Base-by-base conservation (phyloP, 1,140 invertebrate species). In the Drosophila seguyi region DNA sequence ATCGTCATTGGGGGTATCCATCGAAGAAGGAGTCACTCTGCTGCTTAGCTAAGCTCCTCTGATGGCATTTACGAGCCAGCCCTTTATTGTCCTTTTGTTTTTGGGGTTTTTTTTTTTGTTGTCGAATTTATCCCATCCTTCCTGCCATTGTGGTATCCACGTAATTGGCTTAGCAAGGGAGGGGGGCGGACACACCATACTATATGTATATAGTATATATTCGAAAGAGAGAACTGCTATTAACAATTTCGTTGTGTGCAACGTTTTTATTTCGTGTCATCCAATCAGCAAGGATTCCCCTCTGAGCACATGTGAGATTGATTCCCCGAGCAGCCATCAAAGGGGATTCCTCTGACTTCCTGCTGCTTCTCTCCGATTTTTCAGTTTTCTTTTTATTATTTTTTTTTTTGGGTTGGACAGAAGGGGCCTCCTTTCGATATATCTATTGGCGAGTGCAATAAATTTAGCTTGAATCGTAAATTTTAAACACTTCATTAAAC, bases 401-500 rank as follows among this genome's bases (percentile, higher is more conserved):
- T 18, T n/a, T 56, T 13, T 16, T 22, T 27, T 68, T 27, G 3
- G n/a, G 42, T 59, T 63, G 58, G 66, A 60, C 47, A 62, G 42
- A 44, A 16, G 27, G 36, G 25, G 39, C 52, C 44, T 47, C 13
- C 62, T 27, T 44, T 53, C 59, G 61, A 75, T 73, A 75, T 75
- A 75, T 75, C 59, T 65, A 20, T 25, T 38, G 20, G 39, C 14
- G 55, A 79, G 57, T 67, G 67, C 79, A 77, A 82, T 82, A 82
- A 82, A 82, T 82, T 82, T 78, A 44, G 57, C 68, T 62, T 31
- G 65, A 82, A 65, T 84, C 81, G 81, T 84, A 80, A 79, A 84
- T 84, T 84, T 84, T 80, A 84, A 84, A 84, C 81, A 84, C 81
- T 84, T 84, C 81, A 84, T 84, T 84, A 80, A 84, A 84, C 81